phyloP scores from a whole-genome alignment of 1,140 invertebrate species.

The Eueides isabella region DNA sequence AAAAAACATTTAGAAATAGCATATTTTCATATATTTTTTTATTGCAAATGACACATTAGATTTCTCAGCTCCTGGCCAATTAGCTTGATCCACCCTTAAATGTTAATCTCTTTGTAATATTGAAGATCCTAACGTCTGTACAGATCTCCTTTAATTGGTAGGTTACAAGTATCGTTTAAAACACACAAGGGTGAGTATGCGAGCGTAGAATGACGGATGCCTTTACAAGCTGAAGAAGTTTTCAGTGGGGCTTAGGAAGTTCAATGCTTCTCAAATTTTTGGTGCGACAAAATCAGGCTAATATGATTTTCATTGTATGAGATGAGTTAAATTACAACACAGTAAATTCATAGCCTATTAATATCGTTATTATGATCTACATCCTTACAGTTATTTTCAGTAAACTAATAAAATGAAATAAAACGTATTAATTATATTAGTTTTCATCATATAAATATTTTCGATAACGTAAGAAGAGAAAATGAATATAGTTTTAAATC shows the following conservation, averaged over 20 bases:
- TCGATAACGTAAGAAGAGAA: too few species aligned
- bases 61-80: conserved; percentile 41
- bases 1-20: conserved; percentile 9
- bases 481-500: too few species aligned
- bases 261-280: conserved; percentile 53
- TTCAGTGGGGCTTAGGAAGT: conserved; percentile 53
- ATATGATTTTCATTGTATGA: too few species aligned
- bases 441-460: too few species aligned
- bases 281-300: too few species aligned
- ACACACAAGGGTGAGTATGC: conserved; percentile 56
- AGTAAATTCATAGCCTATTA: too few species aligned
- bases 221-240: conserved; percentile 73
- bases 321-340: too few species aligned
- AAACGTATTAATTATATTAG: too few species aligned
- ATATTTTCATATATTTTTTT: conserved; percentile 41
- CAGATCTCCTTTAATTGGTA: conserved; percentile 46
- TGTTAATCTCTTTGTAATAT: conserved; percentile 32
- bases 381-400: too few species aligned
- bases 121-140: conserved; percentile 15
- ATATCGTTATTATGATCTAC: too few species aligned
- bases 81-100: conserved; percentile 40
- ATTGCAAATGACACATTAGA: conserved; percentile 75
- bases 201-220: conserved; percentile 74
- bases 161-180: conserved; percentile 56
- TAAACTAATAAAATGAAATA: too few species aligned